A percentile compares a stretch with the other conserved stretches of the same genome.
Conservation (phyloP, 2,888 invertebrate genomes). For the Sthenelais limicola region DNA sequence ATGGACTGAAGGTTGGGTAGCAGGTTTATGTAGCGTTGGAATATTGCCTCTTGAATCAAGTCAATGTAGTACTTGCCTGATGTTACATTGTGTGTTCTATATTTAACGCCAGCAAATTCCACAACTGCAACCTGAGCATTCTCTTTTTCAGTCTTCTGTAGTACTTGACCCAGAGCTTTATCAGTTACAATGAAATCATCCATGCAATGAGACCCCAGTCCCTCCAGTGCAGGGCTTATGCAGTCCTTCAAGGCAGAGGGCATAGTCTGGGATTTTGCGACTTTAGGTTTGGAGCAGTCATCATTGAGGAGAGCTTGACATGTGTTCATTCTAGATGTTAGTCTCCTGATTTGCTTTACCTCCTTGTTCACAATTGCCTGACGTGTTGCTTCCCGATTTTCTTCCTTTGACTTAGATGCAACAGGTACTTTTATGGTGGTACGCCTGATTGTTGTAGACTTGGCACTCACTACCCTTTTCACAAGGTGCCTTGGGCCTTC, state of each 20-base stretch:
- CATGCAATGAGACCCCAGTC: background rate
- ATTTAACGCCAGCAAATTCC: slow-evolving; percentile 7
- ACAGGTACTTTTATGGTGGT: too few relatives aligned
- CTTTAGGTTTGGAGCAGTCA: slow-evolving; percentile 46
- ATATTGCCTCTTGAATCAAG: background rate
- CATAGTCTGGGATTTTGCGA: slow-evolving; percentile 31
- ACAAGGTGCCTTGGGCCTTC: background rate
- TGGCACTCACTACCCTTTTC: background rate
- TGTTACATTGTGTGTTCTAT: background rate
- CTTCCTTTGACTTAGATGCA: background rate
- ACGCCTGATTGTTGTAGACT: background rate
- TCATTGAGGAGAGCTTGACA: slow-evolving; percentile 48
- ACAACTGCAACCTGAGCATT: background rate
- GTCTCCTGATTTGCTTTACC: slow-evolving; percentile 22
- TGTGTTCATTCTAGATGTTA: slow-evolving; percentile 45
- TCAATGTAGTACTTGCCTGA: background rate
- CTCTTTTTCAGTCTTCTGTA: slow-evolving; percentile 1
- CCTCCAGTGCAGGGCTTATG: background rate
- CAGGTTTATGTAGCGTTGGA: background rate
- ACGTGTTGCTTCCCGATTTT: background rate
- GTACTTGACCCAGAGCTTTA: background rate
- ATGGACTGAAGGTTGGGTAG: background rate
- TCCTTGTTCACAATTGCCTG: background rate
- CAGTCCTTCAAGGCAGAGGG: background rate
- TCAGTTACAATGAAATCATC: background rate